phyloP scores from a whole-genome alignment of 2,888 invertebrate genomes.

The Heliconius hortense region DNA sequence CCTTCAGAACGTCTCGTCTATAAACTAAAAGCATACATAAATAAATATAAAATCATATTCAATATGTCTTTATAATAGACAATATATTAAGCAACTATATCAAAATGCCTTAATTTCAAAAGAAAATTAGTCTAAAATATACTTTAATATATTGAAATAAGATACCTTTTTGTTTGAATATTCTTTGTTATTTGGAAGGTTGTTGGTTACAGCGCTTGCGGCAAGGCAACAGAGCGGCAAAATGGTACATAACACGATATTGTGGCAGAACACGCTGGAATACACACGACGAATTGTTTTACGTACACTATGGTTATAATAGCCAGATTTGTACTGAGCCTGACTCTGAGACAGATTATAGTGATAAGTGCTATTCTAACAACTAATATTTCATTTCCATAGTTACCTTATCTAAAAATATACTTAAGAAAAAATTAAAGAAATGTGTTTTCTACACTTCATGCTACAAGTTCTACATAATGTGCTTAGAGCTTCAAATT shows the following conservation, averaged over 20 bases:
- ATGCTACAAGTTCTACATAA: no score
- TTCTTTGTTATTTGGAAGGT: constrained; percentile 15
- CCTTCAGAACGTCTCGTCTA: not conserved
- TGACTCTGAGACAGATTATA: not conserved
- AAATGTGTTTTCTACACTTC: no score
- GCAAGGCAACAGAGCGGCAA: constrained; percentile 62
- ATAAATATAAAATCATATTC: constrained; percentile 47
- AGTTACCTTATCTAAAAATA: no score
- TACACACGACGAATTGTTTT: constrained; percentile 60
- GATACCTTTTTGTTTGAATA: constrained; percentile 28
- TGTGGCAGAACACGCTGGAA: constrained; percentile 59
- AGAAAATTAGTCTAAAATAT: constrained; percentile 13
- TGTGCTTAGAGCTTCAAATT: no score
- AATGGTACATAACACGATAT: constrained; percentile 76
- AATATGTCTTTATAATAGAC: constrained; percentile 44
- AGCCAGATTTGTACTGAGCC: not conserved
- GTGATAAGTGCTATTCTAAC: no score
- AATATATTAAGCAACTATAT: constrained; percentile 13
- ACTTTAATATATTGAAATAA: not conserved
- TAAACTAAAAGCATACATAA: constrained; percentile 33
- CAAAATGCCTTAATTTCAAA: constrained; percentile 26
- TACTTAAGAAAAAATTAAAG: no score
- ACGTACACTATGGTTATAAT: constrained; percentile 42
- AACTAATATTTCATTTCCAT: no score
- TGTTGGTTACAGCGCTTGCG: constrained; percentile 46